phyloP scores from a whole-genome alignment of 2,113 vertebrate species.

The Odocoileus hemionus region DNA sequence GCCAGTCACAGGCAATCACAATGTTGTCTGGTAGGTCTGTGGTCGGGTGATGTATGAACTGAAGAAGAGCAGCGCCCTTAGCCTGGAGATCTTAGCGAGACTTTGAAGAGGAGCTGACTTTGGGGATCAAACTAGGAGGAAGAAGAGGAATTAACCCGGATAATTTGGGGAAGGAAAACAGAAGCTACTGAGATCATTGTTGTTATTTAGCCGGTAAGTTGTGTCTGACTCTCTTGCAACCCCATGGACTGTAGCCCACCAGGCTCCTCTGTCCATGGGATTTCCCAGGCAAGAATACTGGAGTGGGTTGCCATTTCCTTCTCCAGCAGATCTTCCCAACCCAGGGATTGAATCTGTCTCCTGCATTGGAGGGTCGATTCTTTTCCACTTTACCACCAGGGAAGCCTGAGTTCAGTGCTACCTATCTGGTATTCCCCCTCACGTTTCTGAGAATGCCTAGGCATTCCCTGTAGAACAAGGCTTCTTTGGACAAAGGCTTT shows the following conservation, averaged over 20 bases:
- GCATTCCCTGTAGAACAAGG: background rate
- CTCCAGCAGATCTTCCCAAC: background rate
- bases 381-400: background rate
- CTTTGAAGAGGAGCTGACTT: background rate
- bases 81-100: background rate
- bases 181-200: background rate
- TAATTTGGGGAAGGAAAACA: background rate
- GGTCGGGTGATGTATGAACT: background rate
- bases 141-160: background rate
- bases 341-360: fast-evolving
- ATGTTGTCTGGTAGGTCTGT: background rate
- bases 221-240: background rate
- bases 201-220: background rate
- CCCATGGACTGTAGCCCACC: background rate
- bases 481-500: background rate
- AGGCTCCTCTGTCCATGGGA: background rate
- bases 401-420: background rate
- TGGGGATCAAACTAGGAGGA: background rate
- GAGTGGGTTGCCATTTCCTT: background rate
- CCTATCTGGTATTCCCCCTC: background rate
- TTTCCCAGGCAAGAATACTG: background rate
- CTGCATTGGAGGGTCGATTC: background rate
- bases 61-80: background rate
- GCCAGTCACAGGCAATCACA: background rate
- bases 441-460: background rate